A percentile compares a stretch with the other conserved stretches of the same genome.
These are phyloP conservation scores for Temnothorax ravouxi DNA, from an alignment of 2,888 invertebrate species.

Conservation along the genomic window DNA sequence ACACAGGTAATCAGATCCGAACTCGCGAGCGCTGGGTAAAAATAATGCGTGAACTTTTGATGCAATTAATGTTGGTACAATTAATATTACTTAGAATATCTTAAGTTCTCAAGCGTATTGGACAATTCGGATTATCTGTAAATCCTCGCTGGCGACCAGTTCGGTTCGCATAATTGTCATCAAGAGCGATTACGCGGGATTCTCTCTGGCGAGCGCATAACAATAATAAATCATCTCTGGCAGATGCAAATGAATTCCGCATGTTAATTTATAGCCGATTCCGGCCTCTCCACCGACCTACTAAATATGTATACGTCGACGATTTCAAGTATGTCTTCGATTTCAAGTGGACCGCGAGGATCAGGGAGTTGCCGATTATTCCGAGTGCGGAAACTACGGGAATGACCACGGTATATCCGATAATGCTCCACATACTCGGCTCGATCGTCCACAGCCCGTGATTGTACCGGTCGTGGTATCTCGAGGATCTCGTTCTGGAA, in stretches of 20 bases:
- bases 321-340: conserved; percentile 79
- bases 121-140: neutral
- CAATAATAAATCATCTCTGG: neutral
- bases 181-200: neutral
- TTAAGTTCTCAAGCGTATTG: neutral
- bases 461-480: neutral
- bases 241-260: neutral
- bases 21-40: conserved; percentile 80
- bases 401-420: conserved; percentile 83
- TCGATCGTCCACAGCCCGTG: conserved; percentile 61
- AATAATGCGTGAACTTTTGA: neutral
- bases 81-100: neutral
- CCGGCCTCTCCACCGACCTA: conserved; percentile 75
- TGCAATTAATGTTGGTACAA: neutral
- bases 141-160: neutral
- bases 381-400: conserved; percentile 83
- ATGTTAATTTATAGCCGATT: neutral
- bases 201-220: neutral
- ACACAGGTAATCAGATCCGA: conserved; percentile 82
- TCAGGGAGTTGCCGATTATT: conserved; percentile 82
- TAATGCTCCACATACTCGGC: conserved; percentile 72
- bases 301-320: conserved; percentile 84
- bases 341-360: conserved; percentile 78
- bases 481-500: conserved; percentile 30
- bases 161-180: conserved; percentile 16